These are phyloP conservation scores for Cololabis saira DNA, from an alignment of 2,113 vertebrate species.

Conservation along the genomic window DNA sequence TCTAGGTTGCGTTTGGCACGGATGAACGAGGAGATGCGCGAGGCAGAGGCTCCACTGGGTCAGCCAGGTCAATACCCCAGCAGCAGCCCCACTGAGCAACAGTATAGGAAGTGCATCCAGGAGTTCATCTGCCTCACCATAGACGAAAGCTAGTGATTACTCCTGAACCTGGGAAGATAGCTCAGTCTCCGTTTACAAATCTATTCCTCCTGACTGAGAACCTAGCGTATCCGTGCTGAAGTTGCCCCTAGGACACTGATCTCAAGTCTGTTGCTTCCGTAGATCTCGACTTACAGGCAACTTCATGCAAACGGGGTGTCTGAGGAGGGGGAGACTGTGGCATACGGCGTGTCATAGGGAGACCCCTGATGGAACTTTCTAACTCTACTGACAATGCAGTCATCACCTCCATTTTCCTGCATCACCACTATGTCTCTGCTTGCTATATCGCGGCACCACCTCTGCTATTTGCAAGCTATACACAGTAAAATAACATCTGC, in stretches of 20 bases:
- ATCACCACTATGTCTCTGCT: slow-evolving; percentile 54
- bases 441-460: slow-evolving; percentile 33
- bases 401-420: slow-evolving; percentile 46
- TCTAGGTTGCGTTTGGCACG: slow-evolving; percentile 92
- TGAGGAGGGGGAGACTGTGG: slow-evolving; percentile 12
- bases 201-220: slow-evolving; percentile 31
- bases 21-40: slow-evolving; percentile 99
- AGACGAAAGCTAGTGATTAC: slow-evolving; percentile 78
- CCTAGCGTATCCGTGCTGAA: slow-evolving; percentile 24
- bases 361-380: slow-evolving; percentile 62
- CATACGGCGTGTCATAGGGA: slow-evolving; percentile 17
- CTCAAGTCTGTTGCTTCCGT: slow-evolving; percentile 25
- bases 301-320: slow-evolving; percentile 19
- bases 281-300: slow-evolving; percentile 46
- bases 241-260: slow-evolving; percentile 58
- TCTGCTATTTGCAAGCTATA: slow-evolving; percentile 33
- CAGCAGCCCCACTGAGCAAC: slow-evolving; percentile 96
- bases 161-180: slow-evolving; percentile 26
- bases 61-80: slow-evolving; percentile 98
- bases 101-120: slow-evolving; percentile 97
- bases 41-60: slow-evolving; percentile 92
- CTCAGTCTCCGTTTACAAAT: slow-evolving; percentile 19
- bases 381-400: slow-evolving; percentile 56
- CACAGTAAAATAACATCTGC: slow-evolving; percentile 44
- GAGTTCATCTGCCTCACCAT: slow-evolving; percentile 94